These are phyloP conservation scores for Corvus moneduloides DNA, from an alignment of 2,113 vertebrate genomes.

Conservation along the genomic window DNA sequence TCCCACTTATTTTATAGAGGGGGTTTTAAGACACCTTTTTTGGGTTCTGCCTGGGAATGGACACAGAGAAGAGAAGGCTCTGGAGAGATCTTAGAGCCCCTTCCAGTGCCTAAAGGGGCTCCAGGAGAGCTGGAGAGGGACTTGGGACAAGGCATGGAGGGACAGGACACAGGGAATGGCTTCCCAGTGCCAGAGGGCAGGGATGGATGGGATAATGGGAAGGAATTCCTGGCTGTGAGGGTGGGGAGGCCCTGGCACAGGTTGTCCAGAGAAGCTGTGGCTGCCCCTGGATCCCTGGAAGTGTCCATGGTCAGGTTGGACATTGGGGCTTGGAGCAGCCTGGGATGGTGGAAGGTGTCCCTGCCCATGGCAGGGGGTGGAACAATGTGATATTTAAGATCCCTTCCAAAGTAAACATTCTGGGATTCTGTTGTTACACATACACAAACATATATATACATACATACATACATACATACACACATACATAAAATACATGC, in stretches of 20 bases:
- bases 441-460: not conserved
- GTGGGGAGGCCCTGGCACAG: rapidly evolving
- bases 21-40: not conserved
- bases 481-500: not conserved
- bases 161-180: not conserved
- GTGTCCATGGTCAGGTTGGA: not conserved
- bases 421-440: not conserved
- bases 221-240: rapidly evolving
- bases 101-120: not conserved
- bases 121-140: not conserved
- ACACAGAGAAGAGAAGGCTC: not conserved
- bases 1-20: not conserved
- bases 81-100: not conserved
- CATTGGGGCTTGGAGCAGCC: rapidly evolving
- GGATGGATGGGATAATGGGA: not conserved
- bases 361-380: not conserved
- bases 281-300: not conserved
- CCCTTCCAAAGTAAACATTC: not conserved
- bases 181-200: not conserved
- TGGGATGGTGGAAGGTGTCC: rapidly evolving
- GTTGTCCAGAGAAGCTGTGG: not conserved
- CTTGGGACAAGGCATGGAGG: not conserved
- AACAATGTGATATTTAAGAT: not conserved
- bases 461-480: too few relatives aligned
- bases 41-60: not conserved